Percentiles rank a stretch among this genome's conserved stretches.
Evolutionary conservation across 2,797 vertebrate species (phyloP).

Genomic region (Acanthurus leucopareius): DNA sequence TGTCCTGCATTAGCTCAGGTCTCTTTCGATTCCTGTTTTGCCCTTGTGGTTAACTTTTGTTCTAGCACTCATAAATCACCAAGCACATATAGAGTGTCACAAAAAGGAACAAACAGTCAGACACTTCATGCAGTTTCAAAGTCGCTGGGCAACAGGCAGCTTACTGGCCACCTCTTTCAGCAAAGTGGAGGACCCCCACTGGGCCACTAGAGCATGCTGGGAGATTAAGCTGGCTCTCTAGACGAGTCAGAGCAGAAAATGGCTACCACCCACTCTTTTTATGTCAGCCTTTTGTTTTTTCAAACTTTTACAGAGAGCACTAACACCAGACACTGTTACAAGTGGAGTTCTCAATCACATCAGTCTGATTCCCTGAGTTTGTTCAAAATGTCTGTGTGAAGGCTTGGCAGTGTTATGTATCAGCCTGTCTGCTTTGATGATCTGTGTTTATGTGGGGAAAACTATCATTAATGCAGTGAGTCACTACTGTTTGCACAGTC

Average conservation of each 20-base stretch:
- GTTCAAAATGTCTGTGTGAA: conserved; percentile 1
- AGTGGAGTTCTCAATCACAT: not conserved
- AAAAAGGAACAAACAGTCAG: conserved; percentile 40
- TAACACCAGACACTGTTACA: not conserved
- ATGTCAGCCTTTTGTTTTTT: conserved; percentile 10
- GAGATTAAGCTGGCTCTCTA: conserved; percentile 55
- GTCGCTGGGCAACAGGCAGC: conserved; percentile 65
- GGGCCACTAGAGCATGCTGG: conserved; percentile 63
- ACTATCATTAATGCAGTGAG: conserved; percentile 12
- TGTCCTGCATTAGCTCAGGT: conserved; percentile 46
- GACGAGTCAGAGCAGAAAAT: conserved; percentile 35
- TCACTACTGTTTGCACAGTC: conserved; percentile 17
- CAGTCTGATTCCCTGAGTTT: conserved; percentile 9
- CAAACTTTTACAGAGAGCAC: not conserved
- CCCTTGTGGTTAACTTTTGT: conserved; percentile 69
- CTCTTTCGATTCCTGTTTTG: conserved; percentile 57
- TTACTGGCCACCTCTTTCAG: conserved; percentile 51
- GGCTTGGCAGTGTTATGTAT: not conserved
- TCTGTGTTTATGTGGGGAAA: not conserved
- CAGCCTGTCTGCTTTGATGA: not conserved
- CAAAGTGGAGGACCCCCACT: conserved; percentile 64
- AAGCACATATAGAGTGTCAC: conserved; percentile 42
- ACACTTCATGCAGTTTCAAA: conserved; percentile 52
- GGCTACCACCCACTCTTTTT: conserved; percentile 38
- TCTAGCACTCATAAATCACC: conserved; percentile 58